These are phyloP conservation scores for Pogonomyrmex barbatus DNA, from an alignment of 1,140 invertebrate genomes.

Conservation along the genomic window DNA sequence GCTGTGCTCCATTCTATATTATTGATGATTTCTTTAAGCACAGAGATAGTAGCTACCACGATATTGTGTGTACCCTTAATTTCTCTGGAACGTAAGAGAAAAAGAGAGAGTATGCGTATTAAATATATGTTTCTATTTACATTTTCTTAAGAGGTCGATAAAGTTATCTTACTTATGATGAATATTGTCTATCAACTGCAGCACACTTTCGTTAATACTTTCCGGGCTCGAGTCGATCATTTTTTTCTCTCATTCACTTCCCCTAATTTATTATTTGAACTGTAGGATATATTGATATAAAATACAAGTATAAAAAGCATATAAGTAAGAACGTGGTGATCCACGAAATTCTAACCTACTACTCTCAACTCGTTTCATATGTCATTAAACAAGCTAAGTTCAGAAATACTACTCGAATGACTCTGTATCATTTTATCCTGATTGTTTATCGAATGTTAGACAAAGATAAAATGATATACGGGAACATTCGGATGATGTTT, in stretches of 20 bases:
- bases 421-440: no score
- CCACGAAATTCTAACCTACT: no score
- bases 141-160: slow-evolving; percentile 49
- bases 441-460: no score
- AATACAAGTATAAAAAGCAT: no score
- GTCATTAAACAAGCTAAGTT: no score
- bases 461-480: no score
- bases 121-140: background rate
- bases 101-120: background rate
- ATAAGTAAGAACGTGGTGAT: no score
- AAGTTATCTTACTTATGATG: slow-evolving; percentile 80
- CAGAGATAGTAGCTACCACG: slow-evolving; percentile 87
- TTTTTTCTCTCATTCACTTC: slow-evolving; percentile 34
- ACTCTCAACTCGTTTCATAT: no score
- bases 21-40: slow-evolving; percentile 88
- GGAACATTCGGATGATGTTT: no score
- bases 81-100: slow-evolving; percentile 84
- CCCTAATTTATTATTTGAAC: no score
- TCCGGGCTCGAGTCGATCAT: slow-evolving; percentile 70
- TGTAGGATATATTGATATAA: no score
- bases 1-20: slow-evolving; percentile 88
- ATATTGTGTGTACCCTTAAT: slow-evolving; percentile 88
- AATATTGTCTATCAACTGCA: slow-evolving; percentile 80
- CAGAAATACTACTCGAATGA: no score
- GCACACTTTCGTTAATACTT: slow-evolving; percentile 74